Conservation (phyloP, 2,113 vertebrate species). For the Copsychus sechellarum region DNA sequence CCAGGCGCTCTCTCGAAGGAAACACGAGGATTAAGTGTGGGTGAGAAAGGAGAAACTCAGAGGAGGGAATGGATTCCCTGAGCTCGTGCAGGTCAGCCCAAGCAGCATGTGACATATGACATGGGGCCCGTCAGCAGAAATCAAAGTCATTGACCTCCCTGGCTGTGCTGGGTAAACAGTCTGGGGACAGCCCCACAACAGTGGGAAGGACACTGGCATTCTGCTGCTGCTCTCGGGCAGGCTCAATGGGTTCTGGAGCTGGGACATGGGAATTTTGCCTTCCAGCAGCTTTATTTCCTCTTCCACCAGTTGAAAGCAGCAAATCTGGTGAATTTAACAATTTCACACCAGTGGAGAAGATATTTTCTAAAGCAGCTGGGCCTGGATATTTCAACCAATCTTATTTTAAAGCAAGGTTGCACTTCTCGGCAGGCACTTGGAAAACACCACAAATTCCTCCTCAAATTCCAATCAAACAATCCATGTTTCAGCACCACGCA, state of each 20-base stretch:
- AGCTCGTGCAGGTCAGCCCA: background rate
- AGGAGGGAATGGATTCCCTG: background rate
- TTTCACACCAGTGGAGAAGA: fast-evolving
- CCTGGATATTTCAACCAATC: background rate
- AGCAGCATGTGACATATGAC: background rate
- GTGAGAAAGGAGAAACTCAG: background rate
- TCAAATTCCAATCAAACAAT: background rate
- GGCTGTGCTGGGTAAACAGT: background rate
- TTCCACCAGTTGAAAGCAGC: background rate
- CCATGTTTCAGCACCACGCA: fast-evolving
- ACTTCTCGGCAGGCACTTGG: background rate
- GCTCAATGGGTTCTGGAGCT: fast-evolving
- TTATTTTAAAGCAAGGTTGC: background rate
- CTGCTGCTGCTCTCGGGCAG: background rate
- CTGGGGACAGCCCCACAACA: fast-evolving
- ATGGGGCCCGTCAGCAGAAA: background rate
- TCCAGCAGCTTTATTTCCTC: background rate
- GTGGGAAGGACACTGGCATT: background rate
- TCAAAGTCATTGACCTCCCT: background rate
- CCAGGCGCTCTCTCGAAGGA: fast-evolving
- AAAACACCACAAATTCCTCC: background rate
- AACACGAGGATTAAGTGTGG: background rate
- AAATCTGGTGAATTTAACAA: background rate
- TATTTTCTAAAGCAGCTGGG: background rate
- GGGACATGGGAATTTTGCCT: background rate